Conservation (phyloP, 2,888 invertebrate species). For the Drosophila hamatofila region DNA sequence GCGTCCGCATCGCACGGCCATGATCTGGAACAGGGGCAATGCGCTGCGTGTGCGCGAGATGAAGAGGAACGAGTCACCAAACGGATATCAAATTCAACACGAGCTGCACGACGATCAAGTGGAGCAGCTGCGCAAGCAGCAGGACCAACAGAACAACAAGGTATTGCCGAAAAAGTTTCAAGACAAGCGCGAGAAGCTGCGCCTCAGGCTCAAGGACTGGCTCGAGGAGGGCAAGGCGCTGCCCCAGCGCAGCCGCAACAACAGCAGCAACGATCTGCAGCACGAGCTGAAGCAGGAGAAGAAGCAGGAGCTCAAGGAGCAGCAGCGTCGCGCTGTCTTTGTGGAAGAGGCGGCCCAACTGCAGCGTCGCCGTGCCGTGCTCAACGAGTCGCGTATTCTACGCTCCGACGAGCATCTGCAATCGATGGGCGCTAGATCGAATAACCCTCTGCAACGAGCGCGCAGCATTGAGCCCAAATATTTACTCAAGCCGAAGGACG, state of each 20-base stretch:
- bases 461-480: slow-evolving; percentile 5
- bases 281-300: neutral
- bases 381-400: neutral
- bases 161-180: slow-evolving; percentile 25
- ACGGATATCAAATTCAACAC: neutral
- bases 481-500: slow-evolving; percentile 3
- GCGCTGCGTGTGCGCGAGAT: slow-evolving; percentile 24
- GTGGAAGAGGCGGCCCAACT: neutral
- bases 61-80: neutral
- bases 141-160: slow-evolving; percentile 27
- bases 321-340: slow-evolving; percentile 8
- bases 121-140: slow-evolving; percentile 34
- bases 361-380: neutral
- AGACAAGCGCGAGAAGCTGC: slow-evolving; percentile 26
- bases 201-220: slow-evolving; percentile 30
- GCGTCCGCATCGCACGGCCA: neutral
- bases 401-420: slow-evolving; percentile 3
- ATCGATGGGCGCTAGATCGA: neutral
- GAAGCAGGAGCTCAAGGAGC: neutral
- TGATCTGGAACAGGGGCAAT: slow-evolving; percentile 30
- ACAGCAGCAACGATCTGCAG: neutral
- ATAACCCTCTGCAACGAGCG: neutral
- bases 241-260: slow-evolving; percentile 7
- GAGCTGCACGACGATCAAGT: slow-evolving; percentile 27
- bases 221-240: slow-evolving; percentile 25